Evolutionary conservation across 2,888 invertebrate genomes (phyloP), one percentile per base, ranked within the genome.

Genomic region (Eupithecia abbreviata): DNA sequence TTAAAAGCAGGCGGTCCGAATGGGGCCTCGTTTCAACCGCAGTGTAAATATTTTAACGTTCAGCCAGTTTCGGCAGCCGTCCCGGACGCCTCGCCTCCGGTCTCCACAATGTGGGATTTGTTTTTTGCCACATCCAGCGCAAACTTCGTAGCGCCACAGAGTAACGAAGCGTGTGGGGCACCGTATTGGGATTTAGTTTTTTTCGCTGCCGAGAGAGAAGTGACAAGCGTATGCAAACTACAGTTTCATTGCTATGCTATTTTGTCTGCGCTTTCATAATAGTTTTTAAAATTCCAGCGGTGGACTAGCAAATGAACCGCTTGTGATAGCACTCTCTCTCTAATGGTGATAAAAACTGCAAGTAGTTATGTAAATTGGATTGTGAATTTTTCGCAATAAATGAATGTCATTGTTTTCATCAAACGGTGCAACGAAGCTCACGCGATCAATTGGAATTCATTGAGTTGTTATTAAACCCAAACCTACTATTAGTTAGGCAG

Each of bases 11-110:
- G 81, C 83, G 83, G 84, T 85, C 84, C 75, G 82, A 83, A 83
- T 81, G 85, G 82, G 87, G 86, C 84, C 85, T 84, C 85, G 83
- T 85, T 89, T 87, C 87, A 85, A 89, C 91, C 89, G 88, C 90
- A 88, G 78, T 88, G 89, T 92, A 91, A 93, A 93, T 92, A 91
- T 92, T 92, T 91, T 90, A 92, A 89, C 88, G 86, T 81, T 84
- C 80, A 80, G 85, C 76, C 86, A 86, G 88, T 88, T 88, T 85
- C 85, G 85, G 85, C 84, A 83, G 82, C 84, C 78, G 74, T 55
- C 41, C 15, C 72, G 67, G 71, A 72, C 77, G 80, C 81, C 76
- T 73, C 74, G 77, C 77, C 79, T 66, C 80, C 81, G 80, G 79
- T 82, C 82, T 83, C 79, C 74, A 83, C 86, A 85, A 86, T 87